Conservation (phyloP, 1,140 invertebrate genomes). For the Hestina assimilis region DNA sequence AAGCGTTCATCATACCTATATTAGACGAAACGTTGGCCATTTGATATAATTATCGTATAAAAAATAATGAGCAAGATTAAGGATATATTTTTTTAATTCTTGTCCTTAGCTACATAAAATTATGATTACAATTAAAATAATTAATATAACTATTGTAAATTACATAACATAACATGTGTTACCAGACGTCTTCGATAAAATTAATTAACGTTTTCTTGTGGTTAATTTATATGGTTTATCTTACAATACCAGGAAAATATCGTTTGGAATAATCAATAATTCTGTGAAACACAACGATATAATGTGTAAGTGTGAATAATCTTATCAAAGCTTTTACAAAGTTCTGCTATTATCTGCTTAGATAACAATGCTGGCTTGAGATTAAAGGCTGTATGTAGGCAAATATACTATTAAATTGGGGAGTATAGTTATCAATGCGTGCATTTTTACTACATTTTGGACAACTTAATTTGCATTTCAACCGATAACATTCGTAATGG, state of each 20-base stretch:
- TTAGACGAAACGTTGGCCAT: no score
- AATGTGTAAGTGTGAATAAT: slow-evolving; percentile 13
- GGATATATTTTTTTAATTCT: no score
- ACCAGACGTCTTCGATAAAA: slow-evolving; percentile 6
- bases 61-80: no score
- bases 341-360: slow-evolving; percentile 55
- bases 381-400: slow-evolving; percentile 38
- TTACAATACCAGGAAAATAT: slow-evolving; percentile 17
- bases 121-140: not conserved
- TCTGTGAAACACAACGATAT: slow-evolving; percentile 5
- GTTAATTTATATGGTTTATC: slow-evolving; percentile 6
- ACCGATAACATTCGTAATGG: not conserved
- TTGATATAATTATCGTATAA: no score
- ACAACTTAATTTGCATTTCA: not conserved
- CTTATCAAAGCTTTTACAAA: slow-evolving; percentile 65
- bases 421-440: slow-evolving; percentile 10
- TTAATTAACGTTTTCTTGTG: slow-evolving; percentile 20
- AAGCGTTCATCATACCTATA: no score
- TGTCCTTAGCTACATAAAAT: no score
- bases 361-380: slow-evolving; percentile 63
- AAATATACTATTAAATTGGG: not conserved
- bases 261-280: slow-evolving; percentile 17
- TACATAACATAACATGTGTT: not conserved
- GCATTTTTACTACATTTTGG: not conserved
- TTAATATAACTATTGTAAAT: not conserved